Base-by-base conservation (phyloP, 2,113 vertebrate genomes). In the Circaetus cinerascens region DNA sequence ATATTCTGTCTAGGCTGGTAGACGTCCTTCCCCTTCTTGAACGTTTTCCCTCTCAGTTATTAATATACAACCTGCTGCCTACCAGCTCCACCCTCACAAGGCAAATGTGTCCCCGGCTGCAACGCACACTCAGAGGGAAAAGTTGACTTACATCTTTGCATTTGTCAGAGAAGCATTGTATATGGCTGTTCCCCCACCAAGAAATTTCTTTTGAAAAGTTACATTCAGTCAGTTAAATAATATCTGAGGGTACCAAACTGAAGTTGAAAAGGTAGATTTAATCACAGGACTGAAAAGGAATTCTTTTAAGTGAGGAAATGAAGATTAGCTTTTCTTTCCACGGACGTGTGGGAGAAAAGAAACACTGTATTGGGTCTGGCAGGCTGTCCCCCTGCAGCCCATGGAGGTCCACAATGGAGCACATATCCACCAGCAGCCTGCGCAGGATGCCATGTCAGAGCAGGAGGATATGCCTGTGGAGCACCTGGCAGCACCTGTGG, bases 371-470 rank as follows among this genome's bases (percentile, higher is more conserved):
- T 72, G 10, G 26, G 43, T 59, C 34, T 11, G 13, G 15, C 19
- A 82, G 29, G 11, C 9, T 78, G 45, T 41, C 5, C 17, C 8
- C 10, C 38, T 59, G 22, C 27, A 67, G 34, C 8, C 3, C 20
- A 10, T 4, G 9, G 62, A 51, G 17, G 2, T 11, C 5, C 7
- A 22, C 0, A 0, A 21, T 12, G 15, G 15, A 41, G 51, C 22
- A 68, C 32, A 83, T 13, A 19, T 15, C 7, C n/a, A 59, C 21
- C 45, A 60, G n/a, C 62, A 66, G 32, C 51, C 40, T 6, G 0
- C 0, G 7, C 25, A 50, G 3, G 2, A 29, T 6, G 18, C 53
- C 10, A 13, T 4, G 0, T 9, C 1, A 2, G 59, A 34, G 21
- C 36, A 41, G 40, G 4, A 4, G n/a, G 55, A 15, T 46, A 19